Evolutionary conservation across 2,113 vertebrate genomes (phyloP), one percentile per base, ranked within the genome.

Genomic region (Cochlearius cochlearius): DNA sequence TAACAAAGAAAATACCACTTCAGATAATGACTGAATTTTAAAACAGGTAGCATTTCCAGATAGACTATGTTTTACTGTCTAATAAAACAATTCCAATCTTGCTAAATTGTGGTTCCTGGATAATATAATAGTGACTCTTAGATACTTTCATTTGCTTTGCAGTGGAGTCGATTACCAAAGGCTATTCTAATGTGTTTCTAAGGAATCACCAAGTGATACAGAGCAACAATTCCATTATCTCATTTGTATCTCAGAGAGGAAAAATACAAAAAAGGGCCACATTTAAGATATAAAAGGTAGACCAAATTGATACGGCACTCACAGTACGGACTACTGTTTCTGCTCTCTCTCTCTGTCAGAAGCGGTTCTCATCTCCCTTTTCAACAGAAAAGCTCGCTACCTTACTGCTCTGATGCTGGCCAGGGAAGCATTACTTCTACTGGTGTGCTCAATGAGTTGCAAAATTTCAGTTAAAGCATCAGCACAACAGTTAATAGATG

Each of bases 51-150:
- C 11, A 27, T 85, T 43, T 87, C 19, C 66, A 82, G 38, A 67
- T 32, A 88, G 38, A 8, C 32, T 50, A 4, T 59, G 36, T 53
- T 80, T 93, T 67, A 36, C 56, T 47, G 62, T 56, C 43, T 90
- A 82, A 90, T 87, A 88, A 90, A 86, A 58, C 79, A 72, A 86
- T 95, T 90, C 58, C 11, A 69, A 19, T 93, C 77, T 90, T 79
- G 17, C 36, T 93, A 64, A 82, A 91, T 38, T 66, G 41, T 85
- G 17, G 43, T 56, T 93, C 43, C 87, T 88, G 38, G 68, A 34
- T 88, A 62, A 89, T 86, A 30, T 53, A 45, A 76, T 19, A 56
- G 79, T 36, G 78, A 90, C 62, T 94, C 71, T 34, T 39, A 32
- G 66, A n/a, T 82, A 29, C 27, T 90, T 68, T 22, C 55, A 66